Percentiles rank a stretch among this genome's conserved stretches.
Conservation (phyloP, 37 sponge, comb jelly and placozoan genomes). For the Haliclona indistincta region DNA sequence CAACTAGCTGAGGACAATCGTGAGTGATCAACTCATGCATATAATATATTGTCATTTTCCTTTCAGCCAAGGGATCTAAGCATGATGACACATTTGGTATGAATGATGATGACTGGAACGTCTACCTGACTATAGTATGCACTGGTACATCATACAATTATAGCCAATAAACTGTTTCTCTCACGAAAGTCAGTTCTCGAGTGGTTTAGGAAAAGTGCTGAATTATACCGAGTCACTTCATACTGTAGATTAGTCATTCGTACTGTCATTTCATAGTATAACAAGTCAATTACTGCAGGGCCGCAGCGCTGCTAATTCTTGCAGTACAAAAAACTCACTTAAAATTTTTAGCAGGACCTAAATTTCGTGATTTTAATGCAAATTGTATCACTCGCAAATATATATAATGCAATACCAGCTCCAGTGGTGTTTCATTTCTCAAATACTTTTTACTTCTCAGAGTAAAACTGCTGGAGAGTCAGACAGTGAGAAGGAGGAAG, state of each 20-base stretch:
- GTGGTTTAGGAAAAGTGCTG: not conserved
- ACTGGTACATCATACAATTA: too few species aligned
- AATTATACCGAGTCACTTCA: conserved; percentile 1
- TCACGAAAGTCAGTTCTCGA: not conserved
- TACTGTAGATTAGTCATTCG: not conserved
- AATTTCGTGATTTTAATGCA: too few species aligned
- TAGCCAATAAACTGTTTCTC: not conserved
- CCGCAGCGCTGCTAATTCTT: too few species aligned
- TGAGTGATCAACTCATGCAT: not conserved
- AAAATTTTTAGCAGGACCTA: too few species aligned
- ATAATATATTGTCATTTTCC: not conserved
- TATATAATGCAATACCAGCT: too few species aligned
- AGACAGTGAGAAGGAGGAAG: conserved; percentile 84
- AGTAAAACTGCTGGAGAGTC: conserved; percentile 69
- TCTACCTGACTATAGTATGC: conserved; percentile 86
- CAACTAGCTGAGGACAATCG: conserved; percentile 62
- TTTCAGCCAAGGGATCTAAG: conserved; percentile 37
- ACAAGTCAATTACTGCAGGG: too few species aligned
- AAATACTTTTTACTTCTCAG: conserved; percentile 26
- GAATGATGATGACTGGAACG: conserved; percentile 93
- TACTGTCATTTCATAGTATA: not conserved
- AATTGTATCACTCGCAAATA: too few species aligned
- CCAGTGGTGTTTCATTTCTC: too few species aligned
- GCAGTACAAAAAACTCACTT: too few species aligned
- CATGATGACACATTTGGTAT: conserved; percentile 90